Evolutionary conservation across 2,113 vertebrate genomes (phyloP).

Genomic region (Tachysurus fulvidraco): DNA sequence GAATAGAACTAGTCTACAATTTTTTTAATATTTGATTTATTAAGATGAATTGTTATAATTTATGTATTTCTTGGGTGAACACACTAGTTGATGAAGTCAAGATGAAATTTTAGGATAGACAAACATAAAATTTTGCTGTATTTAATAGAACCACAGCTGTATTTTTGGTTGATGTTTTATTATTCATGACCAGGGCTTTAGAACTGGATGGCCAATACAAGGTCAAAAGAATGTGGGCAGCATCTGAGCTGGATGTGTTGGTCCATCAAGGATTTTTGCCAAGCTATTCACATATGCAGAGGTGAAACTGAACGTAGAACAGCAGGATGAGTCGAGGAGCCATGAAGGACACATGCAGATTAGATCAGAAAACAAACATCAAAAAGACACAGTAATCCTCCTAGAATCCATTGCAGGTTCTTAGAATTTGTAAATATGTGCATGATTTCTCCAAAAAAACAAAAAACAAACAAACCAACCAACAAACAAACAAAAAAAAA

Average conservation of each 20-base stretch:
- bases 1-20: background rate
- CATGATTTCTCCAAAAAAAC: background rate
- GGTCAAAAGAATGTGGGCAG: background rate
- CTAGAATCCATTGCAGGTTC: background rate
- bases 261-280: background rate
- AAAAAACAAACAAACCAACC: too few relatives aligned
- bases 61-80: background rate
- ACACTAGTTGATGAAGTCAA: background rate
- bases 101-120: background rate
- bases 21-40: background rate
- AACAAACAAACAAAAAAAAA: background rate
- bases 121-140: background rate
- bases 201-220: slow-evolving; percentile 2
- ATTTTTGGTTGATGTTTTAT: background rate
- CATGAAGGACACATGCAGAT: background rate
- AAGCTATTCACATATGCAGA: background rate
- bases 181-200: slow-evolving; percentile 7
- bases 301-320: slow-evolving; percentile 11
- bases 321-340: background rate
- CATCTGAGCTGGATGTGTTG: background rate
- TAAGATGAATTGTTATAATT: background rate
- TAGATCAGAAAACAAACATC: background rate
- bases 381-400: background rate
- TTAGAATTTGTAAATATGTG: background rate
- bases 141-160: background rate